Conservation (phyloP, 1,140 invertebrate species). For the Phthorimaea operculella region DNA sequence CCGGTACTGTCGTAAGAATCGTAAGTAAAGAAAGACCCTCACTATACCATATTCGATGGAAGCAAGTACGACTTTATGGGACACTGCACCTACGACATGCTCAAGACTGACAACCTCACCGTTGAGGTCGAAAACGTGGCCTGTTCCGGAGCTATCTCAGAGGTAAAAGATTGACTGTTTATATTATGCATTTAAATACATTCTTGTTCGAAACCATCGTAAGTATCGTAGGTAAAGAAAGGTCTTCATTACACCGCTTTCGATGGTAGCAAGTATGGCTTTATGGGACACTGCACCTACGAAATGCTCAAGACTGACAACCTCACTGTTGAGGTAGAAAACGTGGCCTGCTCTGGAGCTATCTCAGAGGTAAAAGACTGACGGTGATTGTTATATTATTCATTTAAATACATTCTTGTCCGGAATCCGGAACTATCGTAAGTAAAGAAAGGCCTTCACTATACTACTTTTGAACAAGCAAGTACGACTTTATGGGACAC, state of each 20-base stretch:
- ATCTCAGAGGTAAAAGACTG: slow-evolving; percentile 77
- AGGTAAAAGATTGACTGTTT: slow-evolving; percentile 54
- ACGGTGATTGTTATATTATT: not conserved
- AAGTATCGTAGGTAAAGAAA: too few species aligned
- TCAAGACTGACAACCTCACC: slow-evolving; percentile 75
- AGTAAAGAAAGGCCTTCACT: too few species aligned
- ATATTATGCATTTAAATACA: too few species aligned
- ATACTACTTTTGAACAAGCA: slow-evolving; percentile 88
- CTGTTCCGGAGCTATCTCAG: slow-evolving; percentile 80
- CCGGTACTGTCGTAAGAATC: too few species aligned
- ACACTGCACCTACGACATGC: slow-evolving; percentile 84
- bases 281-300: slow-evolving; percentile 91
- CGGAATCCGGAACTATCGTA: too few species aligned
- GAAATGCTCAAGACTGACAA: slow-evolving; percentile 75
- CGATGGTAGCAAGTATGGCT: slow-evolving; percentile 85
- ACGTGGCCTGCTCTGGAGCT: slow-evolving; percentile 81
- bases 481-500: slow-evolving; percentile 89
- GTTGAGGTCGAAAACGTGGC: slow-evolving; percentile 86
- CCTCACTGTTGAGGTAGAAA: slow-evolving; percentile 82
- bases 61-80: slow-evolving; percentile 89
- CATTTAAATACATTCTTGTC: not conserved
- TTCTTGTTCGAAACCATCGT: too few species aligned
- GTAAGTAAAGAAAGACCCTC: too few species aligned
- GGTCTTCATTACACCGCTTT: slow-evolving; percentile 84
- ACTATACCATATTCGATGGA: slow-evolving; percentile 93